Evolutionary conservation across 2,888 invertebrate genomes (phyloP), one percentile per base, ranked within the genome.

Genomic region (Napeogenes inachia): DNA sequence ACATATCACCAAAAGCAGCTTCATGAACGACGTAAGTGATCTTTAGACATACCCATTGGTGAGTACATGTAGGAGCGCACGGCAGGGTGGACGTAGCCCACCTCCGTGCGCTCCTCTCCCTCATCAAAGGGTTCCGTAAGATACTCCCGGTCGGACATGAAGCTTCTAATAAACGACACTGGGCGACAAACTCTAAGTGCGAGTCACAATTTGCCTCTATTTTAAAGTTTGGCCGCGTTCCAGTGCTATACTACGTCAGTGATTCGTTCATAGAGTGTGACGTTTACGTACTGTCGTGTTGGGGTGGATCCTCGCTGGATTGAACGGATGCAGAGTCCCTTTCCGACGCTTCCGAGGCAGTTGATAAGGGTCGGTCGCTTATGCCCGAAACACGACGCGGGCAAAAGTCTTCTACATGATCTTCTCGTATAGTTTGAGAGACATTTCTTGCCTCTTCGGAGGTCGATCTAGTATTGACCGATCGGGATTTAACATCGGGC

Each of bases 11-110:
- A 58, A 70, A 65, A 70, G 63, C 70, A 82, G 82, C 81, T 80
- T 80, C 82, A 79, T 72, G 77, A 73, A 56, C 80, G 77, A 77
- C 75, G 69, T 12, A 42, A 42, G 42, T 70, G 68, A 72, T 60
- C 38, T 60, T 56, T 59, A 54, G 70, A 90, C 91, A 84, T 84
- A 91, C 91, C 91, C 85, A 91, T 86, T 66, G 89, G 84, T 76
- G 89, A 87, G 85, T 91, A 91, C 87, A 91, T 87, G 77, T 89
- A 91, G 81, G 91, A 91, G 81, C 90, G 89, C 79, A 89, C 87
- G 80, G 91, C 89, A 75, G 91, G 89, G 73, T 87, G 91, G 71
- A 85, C 80, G 69, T 75, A 84, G 75, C 84, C 87, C 72, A 76
- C 82, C 77, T 79, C 83, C 81, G 84, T 74, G 71, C 85, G 83